phyloP scores from a whole-genome alignment of 2,797 vertebrate species.

The Crotalus adamanteus region DNA sequence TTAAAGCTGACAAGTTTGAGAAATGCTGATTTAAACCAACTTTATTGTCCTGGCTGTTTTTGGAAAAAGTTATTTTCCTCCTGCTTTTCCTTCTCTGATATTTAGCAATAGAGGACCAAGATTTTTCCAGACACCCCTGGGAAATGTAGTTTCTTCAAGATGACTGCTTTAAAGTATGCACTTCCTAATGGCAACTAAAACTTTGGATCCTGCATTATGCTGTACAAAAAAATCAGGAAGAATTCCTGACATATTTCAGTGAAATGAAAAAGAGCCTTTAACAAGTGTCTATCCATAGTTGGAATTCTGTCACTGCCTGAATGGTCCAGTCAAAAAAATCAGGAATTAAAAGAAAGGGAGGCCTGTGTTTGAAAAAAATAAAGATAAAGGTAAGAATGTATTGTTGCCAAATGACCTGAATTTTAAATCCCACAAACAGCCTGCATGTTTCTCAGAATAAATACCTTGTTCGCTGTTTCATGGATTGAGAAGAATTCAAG shows the following conservation, averaged over 20 bases:
- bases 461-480: not conserved
- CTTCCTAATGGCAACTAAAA: not conserved
- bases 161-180: not conserved
- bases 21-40: not conserved
- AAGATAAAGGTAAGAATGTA: not conserved
- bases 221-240: not conserved
- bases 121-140: not conserved
- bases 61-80: not conserved
- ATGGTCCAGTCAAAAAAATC: not conserved
- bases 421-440: not conserved
- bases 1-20: not conserved
- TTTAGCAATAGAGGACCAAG: not conserved
- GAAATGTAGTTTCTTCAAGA: not conserved
- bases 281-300: not conserved
- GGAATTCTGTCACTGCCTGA: not conserved
- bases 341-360: not conserved
- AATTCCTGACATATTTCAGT: not conserved
- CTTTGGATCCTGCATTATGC: not conserved
- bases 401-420: not conserved
- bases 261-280: not conserved
- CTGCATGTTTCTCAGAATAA: not conserved
- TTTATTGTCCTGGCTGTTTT: not conserved
- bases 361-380: not conserved
- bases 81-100: not conserved
- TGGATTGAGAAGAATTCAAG: not conserved